Evolutionary conservation across 2,113 vertebrate genomes (phyloP), one percentile per base, ranked within the genome.

Genomic region (Sylvia atricapilla): DNA sequence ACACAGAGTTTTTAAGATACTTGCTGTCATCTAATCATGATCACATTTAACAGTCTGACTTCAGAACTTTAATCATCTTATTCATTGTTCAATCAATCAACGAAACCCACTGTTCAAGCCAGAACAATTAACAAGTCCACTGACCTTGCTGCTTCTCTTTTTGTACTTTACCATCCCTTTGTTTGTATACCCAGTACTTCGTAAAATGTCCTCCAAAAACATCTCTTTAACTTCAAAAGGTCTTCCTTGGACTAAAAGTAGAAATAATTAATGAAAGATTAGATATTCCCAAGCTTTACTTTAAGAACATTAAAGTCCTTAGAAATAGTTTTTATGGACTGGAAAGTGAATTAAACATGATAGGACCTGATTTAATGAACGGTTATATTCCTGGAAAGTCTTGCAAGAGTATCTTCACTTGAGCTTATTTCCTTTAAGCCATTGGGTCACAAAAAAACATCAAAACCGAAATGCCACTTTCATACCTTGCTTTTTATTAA

Each of bases 171-270:
- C 53, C 98, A 98, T 98, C 86, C 98, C 98, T 94, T 98, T 98
- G 66, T 97, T 99, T 91, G 97, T 98, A 92, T 99, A 99, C 10
- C 98, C 98, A 25, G 98, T 99, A 66, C 98, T 98, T 94, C 96
- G 97, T 94, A 99, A 98, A 92, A 99, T 97, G 84, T 99, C 99
- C 97, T 99, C 99, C 90, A 99, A 89, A 97, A 99, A 99, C 94
- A 99, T 94, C 90, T 99, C 98, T 89, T 99, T 98, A 78, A 99
- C 99, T 90, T 99, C 99, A 98, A 98, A 99, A 47, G 97, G 98
- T 96, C 98, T 98, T 96, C 99, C 99, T 97, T 98, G 98, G 94
- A 99, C 98, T 98, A 95, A 85, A 98, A 97, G 90, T 2, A 81
- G n/a, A 95, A 95, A 80, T 35, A 78, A 79, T 39, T 77, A 3